These are phyloP conservation scores for Alligator mississippiensis DNA, from an alignment of 2,113 vertebrate species.

Conservation along the genomic window DNA sequence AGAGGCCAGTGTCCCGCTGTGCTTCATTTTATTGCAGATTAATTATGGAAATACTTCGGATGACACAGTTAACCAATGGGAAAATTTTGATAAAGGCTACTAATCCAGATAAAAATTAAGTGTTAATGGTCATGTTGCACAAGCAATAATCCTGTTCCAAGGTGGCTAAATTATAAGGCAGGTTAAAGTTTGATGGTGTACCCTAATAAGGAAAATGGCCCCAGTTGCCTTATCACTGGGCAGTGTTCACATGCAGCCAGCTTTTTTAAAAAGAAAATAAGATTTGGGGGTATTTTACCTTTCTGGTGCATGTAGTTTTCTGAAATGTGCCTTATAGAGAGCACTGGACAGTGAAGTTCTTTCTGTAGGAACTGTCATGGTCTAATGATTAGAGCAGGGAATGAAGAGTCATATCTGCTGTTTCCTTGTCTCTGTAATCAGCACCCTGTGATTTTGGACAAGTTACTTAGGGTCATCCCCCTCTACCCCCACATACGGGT, in stretches of 20 bases:
- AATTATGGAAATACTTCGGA: conserved; percentile 7
- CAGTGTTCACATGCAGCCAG: background rate
- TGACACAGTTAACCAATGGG: background rate
- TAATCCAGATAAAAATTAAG: background rate
- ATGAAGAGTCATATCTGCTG: background rate
- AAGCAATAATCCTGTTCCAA: conserved; percentile 10
- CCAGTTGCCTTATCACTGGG: background rate
- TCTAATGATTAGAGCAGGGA: background rate
- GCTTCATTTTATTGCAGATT: background rate
- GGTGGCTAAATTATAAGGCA: background rate
- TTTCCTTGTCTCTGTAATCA: background rate
- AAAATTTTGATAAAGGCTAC: background rate
- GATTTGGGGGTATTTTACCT: background rate
- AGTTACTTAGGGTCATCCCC: background rate
- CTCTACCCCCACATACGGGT: too few species aligned
- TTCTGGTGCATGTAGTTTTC: background rate
- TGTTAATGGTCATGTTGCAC: background rate
- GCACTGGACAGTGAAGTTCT: background rate
- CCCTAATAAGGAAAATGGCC: background rate
- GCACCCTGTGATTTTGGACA: background rate
- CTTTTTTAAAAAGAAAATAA: background rate
- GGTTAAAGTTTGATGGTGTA: background rate
- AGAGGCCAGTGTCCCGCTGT: background rate
- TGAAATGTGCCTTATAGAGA: background rate
- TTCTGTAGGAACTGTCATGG: background rate